Conservation (phyloP, 2,888 invertebrate genomes). For the Apamea anceps region DNA sequence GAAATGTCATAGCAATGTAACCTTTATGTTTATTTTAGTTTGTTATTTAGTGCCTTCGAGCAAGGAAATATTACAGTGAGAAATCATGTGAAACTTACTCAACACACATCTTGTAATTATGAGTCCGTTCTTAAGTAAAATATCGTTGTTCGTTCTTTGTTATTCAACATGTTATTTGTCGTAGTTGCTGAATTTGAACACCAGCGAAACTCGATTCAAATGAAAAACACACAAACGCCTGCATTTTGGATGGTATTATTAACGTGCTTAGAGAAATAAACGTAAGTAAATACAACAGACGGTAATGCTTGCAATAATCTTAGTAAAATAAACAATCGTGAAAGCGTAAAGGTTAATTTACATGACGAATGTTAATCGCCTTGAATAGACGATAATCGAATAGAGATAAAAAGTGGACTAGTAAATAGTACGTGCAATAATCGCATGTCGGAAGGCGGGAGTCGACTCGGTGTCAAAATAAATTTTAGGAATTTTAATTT, state of each 20-base stretch:
- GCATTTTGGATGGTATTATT: slow-evolving; percentile 20
- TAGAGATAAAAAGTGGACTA: background rate
- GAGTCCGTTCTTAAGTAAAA: background rate
- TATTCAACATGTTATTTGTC: background rate
- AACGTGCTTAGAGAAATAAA: slow-evolving; percentile 24
- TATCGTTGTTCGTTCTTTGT: background rate
- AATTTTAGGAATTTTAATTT: background rate
- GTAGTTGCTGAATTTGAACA: background rate
- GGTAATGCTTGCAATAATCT: slow-evolving; percentile 26
- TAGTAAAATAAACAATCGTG: slow-evolving; percentile 46
- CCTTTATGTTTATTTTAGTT: slow-evolving; percentile 20
- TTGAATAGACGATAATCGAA: too few relatives aligned
- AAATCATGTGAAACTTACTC: background rate
- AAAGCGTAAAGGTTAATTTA: slow-evolving; percentile 8
- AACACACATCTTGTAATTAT: background rate
- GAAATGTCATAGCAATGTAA: slow-evolving; percentile 13
- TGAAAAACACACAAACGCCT: slow-evolving; percentile 22
- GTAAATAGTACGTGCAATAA: background rate
- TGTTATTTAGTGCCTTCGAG: slow-evolving; percentile 12
- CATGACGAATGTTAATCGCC: background rate
- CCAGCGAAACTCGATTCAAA: slow-evolving; percentile 15
- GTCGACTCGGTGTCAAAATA: too few relatives aligned
- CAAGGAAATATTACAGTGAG: background rate
- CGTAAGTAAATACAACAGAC: slow-evolving; percentile 38
- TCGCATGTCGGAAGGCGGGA: background rate